Evolutionary conservation across 2,888 invertebrate species (phyloP).

Genomic region (Leptopterna dolabrata): DNA sequence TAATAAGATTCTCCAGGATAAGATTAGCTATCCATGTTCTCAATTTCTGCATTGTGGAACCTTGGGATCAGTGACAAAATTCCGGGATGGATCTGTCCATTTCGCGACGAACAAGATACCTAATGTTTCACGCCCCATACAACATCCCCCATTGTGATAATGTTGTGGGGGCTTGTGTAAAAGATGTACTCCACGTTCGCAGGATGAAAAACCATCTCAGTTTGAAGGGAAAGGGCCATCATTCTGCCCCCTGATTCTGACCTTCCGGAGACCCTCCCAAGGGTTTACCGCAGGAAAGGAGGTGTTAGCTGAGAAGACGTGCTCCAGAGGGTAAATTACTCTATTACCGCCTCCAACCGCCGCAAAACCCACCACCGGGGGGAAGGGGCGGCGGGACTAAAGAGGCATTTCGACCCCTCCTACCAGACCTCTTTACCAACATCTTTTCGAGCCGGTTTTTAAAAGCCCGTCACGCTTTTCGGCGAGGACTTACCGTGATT

Average conservation of each 20-base stretch:
- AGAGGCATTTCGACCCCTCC: slow-evolving; percentile 20
- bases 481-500: slow-evolving; percentile 52
- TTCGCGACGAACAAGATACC: no score
- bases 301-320: slow-evolving; percentile 35
- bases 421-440: background rate
- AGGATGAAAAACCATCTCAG: slow-evolving; percentile 17
- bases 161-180: background rate
- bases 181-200: slow-evolving; percentile 26
- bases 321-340: slow-evolving; percentile 45
- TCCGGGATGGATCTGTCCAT: no score
- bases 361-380: background rate
- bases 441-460: slow-evolving; percentile 45
- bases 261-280: background rate
- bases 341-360: slow-evolving; percentile 24
- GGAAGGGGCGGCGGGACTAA: slow-evolving; percentile 14
- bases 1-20: no score
- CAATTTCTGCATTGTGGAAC: no score
- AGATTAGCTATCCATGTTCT: no score
- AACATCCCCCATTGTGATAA: background rate
- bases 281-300: slow-evolving; percentile 29
- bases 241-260: background rate
- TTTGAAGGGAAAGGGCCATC: slow-evolving; percentile 21
- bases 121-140: no score
- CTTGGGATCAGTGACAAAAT: no score
- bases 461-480: slow-evolving; percentile 56